A percentile compares a stretch with the other conserved stretches of the same genome.
phyloP scores from a whole-genome alignment of 1,140 invertebrate species.

The Arctopsyche grandis region DNA sequence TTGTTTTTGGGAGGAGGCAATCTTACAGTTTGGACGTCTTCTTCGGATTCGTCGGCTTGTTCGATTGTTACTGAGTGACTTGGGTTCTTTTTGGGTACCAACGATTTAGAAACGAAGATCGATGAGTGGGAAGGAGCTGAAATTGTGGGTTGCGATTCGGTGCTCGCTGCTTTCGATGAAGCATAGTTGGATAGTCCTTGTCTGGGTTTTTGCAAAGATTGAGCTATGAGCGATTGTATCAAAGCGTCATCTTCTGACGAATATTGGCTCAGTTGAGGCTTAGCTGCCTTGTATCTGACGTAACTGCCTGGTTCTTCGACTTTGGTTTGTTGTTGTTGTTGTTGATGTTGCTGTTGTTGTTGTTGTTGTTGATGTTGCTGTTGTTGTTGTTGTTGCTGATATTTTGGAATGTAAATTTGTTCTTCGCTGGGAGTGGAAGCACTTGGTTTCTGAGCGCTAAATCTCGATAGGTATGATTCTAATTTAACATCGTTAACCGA shows the following conservation, averaged over 20 bases:
- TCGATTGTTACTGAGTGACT: conserved; percentile 59
- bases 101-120: conserved; percentile 53
- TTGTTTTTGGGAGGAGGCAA: conserved; percentile 65
- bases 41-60: conserved; percentile 56
- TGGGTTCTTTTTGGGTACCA: conserved; percentile 39
- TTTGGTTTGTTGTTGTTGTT: conserved; percentile 43
- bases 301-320: conserved; percentile 37
- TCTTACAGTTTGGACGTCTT: conserved; percentile 55
- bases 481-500: conserved; percentile 43
- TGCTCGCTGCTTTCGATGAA: conserved; percentile 38
- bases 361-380: conserved; percentile 50
- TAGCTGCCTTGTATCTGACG: conserved; percentile 45
- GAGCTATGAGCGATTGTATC: conserved; percentile 45
- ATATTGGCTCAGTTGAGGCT: conserved; percentile 46
- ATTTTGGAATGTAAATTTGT: conserved; percentile 42
- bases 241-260: conserved; percentile 46
- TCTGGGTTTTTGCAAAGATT: conserved; percentile 45
- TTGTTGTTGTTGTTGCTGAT: conserved; percentile 34
- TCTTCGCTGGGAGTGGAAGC: conserved; percentile 28
- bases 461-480: conserved; percentile 42
- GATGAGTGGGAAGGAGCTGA: conserved; percentile 46
- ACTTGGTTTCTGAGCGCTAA: conserved; percentile 40
- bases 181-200: conserved; percentile 46
- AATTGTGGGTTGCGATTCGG: conserved; percentile 14
- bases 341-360: conserved; percentile 53